A percentile compares a stretch with the other conserved stretches of the same genome.
Evolutionary conservation across 1,140 invertebrate genomes (phyloP).

Genomic region (Macrostomum lignano): DNA sequence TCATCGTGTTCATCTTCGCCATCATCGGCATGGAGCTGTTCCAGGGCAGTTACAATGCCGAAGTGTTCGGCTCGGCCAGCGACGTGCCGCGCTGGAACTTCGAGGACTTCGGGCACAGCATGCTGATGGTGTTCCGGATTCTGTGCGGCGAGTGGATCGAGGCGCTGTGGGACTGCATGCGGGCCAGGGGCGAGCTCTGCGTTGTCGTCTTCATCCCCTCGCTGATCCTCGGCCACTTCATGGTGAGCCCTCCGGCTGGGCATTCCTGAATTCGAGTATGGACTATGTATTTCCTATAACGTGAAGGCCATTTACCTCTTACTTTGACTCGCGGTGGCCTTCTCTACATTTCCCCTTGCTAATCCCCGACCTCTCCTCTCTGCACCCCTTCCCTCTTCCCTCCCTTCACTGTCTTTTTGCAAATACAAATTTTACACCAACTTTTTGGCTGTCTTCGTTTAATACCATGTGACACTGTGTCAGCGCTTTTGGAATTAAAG

Average conservation of each 20-base stretch:
- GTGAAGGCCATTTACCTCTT: too few relatives aligned
- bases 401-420: too few relatives aligned
- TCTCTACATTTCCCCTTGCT: too few relatives aligned
- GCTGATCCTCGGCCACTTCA: conserved; percentile 81
- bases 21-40: conserved; percentile 93
- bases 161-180: conserved; percentile 88
- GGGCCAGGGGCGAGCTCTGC: conserved; percentile 55
- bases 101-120: conserved; percentile 79
- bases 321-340: too few relatives aligned
- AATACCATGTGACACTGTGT: too few relatives aligned
- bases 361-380: too few relatives aligned
- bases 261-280: too few relatives aligned
- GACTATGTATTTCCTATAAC: too few relatives aligned
- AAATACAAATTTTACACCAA: too few relatives aligned
- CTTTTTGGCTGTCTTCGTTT: too few relatives aligned
- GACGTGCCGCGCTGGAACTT: conserved; percentile 53
- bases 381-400: too few relatives aligned
- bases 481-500: too few relatives aligned
- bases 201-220: conserved; percentile 85
- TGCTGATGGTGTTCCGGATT: conserved; percentile 90
- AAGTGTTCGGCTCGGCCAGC: conserved; percentile 14
- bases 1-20: conserved; percentile 93
- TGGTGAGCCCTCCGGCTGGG: conserved; percentile 38
- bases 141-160: conserved; percentile 96
- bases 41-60: conserved; percentile 48